Conservation (phyloP, 2,888 invertebrate species). For the Hedya salicella region DNA sequence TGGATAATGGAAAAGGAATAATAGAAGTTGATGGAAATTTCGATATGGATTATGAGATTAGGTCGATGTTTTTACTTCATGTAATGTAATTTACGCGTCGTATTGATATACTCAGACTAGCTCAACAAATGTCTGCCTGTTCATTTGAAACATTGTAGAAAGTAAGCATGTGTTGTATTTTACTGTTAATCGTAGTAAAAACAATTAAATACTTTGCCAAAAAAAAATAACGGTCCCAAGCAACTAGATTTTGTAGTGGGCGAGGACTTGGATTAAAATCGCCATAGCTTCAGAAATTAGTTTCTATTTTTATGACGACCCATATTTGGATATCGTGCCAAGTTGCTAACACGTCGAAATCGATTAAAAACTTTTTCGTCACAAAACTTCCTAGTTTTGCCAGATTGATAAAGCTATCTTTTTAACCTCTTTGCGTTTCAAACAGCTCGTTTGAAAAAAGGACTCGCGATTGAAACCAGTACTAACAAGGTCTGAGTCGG, state of each 20-base stretch:
- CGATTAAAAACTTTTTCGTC: constrained; percentile 25
- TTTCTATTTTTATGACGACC: constrained; percentile 4
- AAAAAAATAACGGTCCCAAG: too few relatives aligned
- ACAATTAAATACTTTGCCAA: neutral
- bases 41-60: constrained; percentile 19
- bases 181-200: too few relatives aligned
- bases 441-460: constrained; percentile 22
- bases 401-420: constrained; percentile 17
- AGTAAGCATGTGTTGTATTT: too few relatives aligned
- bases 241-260: too few relatives aligned
- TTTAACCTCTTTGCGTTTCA: constrained; percentile 10
- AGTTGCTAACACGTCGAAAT: constrained; percentile 24
- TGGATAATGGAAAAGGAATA: constrained; percentile 19
- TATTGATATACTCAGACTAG: too few relatives aligned
- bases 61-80: neutral
- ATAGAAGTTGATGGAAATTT: constrained; percentile 20
- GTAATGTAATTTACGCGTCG: neutral
- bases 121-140: too few relatives aligned
- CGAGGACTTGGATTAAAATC: too few relatives aligned
- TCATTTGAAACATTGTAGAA: too few relatives aligned
- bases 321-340: constrained; percentile 33
- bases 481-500: constrained; percentile 30
- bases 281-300: too few relatives aligned
- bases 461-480: constrained; percentile 23
- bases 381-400: constrained; percentile 14